A percentile compares a stretch with the other conserved stretches of the same genome.
phyloP scores from a whole-genome alignment of 2,113 vertebrate species.

The Caloenas nicobarica region DNA sequence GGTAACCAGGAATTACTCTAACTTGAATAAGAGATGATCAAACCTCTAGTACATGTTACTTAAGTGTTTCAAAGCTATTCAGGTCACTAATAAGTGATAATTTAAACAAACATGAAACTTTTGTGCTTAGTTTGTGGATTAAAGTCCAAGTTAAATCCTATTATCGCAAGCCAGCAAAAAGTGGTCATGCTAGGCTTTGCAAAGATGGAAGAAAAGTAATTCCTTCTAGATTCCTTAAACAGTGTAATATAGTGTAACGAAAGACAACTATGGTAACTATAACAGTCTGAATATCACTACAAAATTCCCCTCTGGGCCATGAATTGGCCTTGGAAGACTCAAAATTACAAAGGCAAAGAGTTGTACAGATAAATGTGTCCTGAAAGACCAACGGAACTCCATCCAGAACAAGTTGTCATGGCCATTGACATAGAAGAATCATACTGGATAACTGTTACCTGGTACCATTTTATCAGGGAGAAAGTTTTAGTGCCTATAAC shows the following conservation, averaged over 20 bases:
- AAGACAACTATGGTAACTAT: background rate
- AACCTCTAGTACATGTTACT: background rate
- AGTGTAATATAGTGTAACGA: background rate
- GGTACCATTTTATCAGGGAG: background rate
- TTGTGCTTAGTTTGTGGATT: background rate
- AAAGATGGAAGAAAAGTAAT: background rate
- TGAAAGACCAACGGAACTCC: background rate
- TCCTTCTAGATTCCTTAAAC: background rate
- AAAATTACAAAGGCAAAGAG: background rate
- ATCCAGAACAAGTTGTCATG: background rate
- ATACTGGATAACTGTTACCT: fast-evolving
- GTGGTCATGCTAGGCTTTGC: background rate
- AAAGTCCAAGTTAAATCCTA: background rate
- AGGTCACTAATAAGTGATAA: background rate
- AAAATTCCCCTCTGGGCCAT: background rate
- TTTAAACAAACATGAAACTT: background rate
- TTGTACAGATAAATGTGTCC: background rate
- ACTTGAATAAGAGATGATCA: background rate
- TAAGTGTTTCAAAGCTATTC: background rate
- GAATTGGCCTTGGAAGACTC: background rate
- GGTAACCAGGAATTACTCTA: background rate
- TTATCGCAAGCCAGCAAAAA: background rate
- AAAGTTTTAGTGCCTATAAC: background rate
- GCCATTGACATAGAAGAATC: background rate
- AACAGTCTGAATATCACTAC: background rate